Base-by-base conservation (phyloP, 2,888 invertebrate species). In the Phanerotoma sp. region DNA sequence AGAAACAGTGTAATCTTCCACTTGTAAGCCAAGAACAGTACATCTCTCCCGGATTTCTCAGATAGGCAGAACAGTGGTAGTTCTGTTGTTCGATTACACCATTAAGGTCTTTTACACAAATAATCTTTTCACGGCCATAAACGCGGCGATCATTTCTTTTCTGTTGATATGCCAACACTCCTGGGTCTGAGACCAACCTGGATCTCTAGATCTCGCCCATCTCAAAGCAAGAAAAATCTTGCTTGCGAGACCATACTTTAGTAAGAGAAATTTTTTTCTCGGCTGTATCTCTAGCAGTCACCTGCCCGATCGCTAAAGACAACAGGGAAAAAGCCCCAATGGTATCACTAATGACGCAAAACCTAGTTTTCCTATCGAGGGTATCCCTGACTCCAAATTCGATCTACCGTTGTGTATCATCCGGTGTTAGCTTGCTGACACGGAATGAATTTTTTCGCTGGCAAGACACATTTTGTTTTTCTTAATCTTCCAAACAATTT, bases 11-110 rank as follows among this genome's bases (percentile, higher is more conserved):
- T 35, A 7, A 45, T 32, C 5, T 13, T 5, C 9, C 32, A 38
- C 3, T 18, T 6, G 10, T 57, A 44, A 5, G 46, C 35, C n/a
- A 51, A 9, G 18, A 38, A 9, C 4, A 60, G 48, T 1, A 58
- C 5, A 11, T 49, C 15, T 4, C 22, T 40, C 51, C 54, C 18
- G 60, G 57, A 44, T 51, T 56, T 13, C 33, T 30, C 18, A 56
- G 41, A 15, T 51, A 41, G 1, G 45, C n/a, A n/a, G n/a, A n/a
- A n/a, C 51, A 4, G 40, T 46, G 15, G 46, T 16, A 6, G 35
- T 35, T 16, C 9, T 13, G 35, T 35, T 35, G 35, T 35, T 16
- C 35, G 35, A 4, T 9, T 35, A 16, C 13, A 35, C 0, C n/a
- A 35, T 15, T 16, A 35, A 13, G 4, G 15, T 7, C 13, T 3